Base-by-base conservation (phyloP, 2,797 vertebrate species). In the Phoebastria nigripes region DNA sequence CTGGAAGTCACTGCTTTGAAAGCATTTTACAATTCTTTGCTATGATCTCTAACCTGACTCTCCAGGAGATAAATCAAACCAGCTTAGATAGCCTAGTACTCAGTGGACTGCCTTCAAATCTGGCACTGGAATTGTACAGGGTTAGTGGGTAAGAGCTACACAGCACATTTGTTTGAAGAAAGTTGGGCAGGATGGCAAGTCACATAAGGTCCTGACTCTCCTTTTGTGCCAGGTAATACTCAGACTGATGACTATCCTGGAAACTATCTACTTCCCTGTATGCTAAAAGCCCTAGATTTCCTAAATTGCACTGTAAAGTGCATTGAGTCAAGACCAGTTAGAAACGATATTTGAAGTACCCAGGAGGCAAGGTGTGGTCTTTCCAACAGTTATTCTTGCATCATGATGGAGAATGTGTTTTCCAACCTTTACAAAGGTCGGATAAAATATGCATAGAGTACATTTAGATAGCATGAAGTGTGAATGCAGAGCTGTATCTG, bases 351-450 rank as follows among this genome's bases (percentile, higher is more conserved):
- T 59, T 90, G 62, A 87, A 72, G 85, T 55, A 83, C 70, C 58
- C 65, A 28, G 42, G 49, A 92, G 82, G 39, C 6, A 33, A 88
- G 77, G 46, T 72, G 51, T 93, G 86, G 58, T 66, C 37, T 82
- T 44, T 41, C 35, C 73, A 87, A 52, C 26, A 70, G 66, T 87
- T 94, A 89, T 59, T 90, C 80, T 84, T 91, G 41, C 55, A 87
- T 93, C 59, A 22, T 42, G 47, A 83, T 67, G 51, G 80, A 94
- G 58, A 94, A 76, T 6, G 10, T 71, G 79, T 93, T 96, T 88
- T 83, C 72, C 82, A 90, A 26, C 76, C 77, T 94, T 90, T 94
- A 86, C 79, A 94, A 94, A 96, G 94, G 90, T 93, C 94, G 95
- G 70, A 77, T 95, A 79, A 96, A 96, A 95, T 96, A 94, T 88